phyloP scores from a whole-genome alignment of 2,888 invertebrate genomes.

The Meganola albula region DNA sequence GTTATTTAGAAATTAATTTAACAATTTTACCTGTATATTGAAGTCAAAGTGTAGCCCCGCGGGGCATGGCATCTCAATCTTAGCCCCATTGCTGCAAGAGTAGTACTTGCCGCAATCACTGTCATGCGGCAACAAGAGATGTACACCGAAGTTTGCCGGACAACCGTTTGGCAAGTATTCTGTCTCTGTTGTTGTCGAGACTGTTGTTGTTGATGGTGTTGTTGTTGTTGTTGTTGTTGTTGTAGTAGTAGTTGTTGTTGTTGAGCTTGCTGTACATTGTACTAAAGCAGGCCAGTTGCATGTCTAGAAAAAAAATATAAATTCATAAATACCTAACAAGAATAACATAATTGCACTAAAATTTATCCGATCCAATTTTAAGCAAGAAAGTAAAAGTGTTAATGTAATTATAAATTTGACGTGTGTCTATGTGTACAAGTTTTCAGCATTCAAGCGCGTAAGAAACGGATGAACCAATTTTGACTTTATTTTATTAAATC shows the following conservation, averaged over 20 bases:
- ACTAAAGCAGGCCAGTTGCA: constrained; percentile 10
- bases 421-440: too few species aligned
- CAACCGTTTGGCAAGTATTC: constrained; percentile 44
- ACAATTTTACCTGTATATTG: constrained; percentile 23
- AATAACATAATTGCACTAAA: too few species aligned
- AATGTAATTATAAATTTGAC: too few species aligned
- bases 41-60: constrained; percentile 38
- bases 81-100: constrained; percentile 38
- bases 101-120: constrained; percentile 43
- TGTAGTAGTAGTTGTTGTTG: neutral
- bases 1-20: too few species aligned
- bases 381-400: too few species aligned
- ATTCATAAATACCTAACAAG: too few species aligned
- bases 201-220: constrained; percentile 7
- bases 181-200: constrained; percentile 32
- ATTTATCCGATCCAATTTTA: too few species aligned
- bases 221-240: neutral
- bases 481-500: too few species aligned
- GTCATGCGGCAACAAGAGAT: constrained; percentile 42
- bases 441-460: too few species aligned
- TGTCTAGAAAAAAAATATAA: too few species aligned
- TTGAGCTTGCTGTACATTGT: constrained; percentile 3
- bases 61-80: constrained; percentile 31
- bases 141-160: constrained; percentile 26
- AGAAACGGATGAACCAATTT: too few species aligned